Conservation (phyloP, 2,797 vertebrate genomes). For the Bufotes viridis region DNA sequence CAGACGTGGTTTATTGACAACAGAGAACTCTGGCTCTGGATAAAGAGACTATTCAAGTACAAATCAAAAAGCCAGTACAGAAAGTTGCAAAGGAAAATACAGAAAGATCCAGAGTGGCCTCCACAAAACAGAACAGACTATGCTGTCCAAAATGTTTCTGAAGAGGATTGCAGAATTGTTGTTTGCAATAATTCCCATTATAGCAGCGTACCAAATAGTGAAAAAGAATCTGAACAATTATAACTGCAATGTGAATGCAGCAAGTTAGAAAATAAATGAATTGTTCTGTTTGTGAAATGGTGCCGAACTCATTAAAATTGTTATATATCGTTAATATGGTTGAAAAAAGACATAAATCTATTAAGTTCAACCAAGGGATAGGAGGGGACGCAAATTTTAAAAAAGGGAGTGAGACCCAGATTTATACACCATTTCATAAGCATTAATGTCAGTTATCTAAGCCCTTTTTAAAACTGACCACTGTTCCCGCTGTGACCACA, state of each 20-base stretch:
- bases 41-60: conserved; percentile 47
- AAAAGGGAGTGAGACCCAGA: too few species aligned
- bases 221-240: conserved; percentile 10
- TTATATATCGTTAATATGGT: too few species aligned
- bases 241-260: conserved; percentile 12
- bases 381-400: too few species aligned
- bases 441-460: too few species aligned
- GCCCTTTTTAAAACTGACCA: too few species aligned
- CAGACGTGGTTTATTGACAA: conserved; percentile 74
- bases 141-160: conserved; percentile 56
- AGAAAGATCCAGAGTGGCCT: conserved; percentile 62
- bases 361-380: too few species aligned
- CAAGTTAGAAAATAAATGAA: neutral
- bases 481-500: too few species aligned
- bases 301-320: too few species aligned
- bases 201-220: neutral
- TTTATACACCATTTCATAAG: too few species aligned
- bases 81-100: conserved; percentile 40
- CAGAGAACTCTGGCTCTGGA: conserved; percentile 50
- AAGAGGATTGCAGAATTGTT: conserved; percentile 62
- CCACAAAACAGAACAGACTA: conserved; percentile 65
- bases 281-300: neutral
- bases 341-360: too few species aligned
- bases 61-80: conserved; percentile 57
- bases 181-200: neutral